Evolutionary conservation across 2,888 invertebrate species (phyloP).

Genomic region (Brassicogethes aeneus): DNA sequence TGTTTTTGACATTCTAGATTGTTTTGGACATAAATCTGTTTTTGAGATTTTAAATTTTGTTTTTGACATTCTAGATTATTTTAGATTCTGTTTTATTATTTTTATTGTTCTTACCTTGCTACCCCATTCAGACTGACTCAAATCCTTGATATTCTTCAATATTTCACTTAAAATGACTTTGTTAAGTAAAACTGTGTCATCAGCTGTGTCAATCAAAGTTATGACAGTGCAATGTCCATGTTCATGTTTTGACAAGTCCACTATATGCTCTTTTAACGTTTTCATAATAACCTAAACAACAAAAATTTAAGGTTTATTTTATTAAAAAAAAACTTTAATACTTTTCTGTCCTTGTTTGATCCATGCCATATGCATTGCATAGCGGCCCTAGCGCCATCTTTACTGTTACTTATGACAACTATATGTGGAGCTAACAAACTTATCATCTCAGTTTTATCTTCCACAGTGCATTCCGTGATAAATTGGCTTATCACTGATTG

Average conservation of each 20-base stretch:
- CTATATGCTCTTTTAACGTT: constrained; percentile 74
- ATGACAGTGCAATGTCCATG: constrained; percentile 77
- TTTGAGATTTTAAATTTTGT: too few relatives aligned
- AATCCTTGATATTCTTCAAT: constrained; percentile 53
- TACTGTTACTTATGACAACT: constrained; percentile 60
- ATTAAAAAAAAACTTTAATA: constrained; percentile 24
- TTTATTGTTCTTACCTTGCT: constrained; percentile 52
- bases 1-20: too few relatives aligned
- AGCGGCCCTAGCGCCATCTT: constrained; percentile 73
- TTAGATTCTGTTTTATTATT: not conserved
- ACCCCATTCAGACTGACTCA: constrained; percentile 73
- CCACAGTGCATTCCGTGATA: constrained; percentile 60
- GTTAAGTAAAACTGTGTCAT: constrained; percentile 85
- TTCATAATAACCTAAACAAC: constrained; percentile 67
- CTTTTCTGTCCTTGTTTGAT: constrained; percentile 68
- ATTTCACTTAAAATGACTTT: constrained; percentile 71
- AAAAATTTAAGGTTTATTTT: not conserved
- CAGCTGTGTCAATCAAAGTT: constrained; percentile 78
- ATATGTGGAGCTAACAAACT: constrained; percentile 59
- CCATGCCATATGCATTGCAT: constrained; percentile 85
- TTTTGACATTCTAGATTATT: too few relatives aligned
- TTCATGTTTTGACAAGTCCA: constrained; percentile 75
- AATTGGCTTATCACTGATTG: constrained; percentile 79
- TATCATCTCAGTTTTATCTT: constrained; percentile 68
- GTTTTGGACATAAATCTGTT: too few relatives aligned